phyloP scores from a whole-genome alignment of 2,888 invertebrate genomes.

The Ectemnius continuus region DNA sequence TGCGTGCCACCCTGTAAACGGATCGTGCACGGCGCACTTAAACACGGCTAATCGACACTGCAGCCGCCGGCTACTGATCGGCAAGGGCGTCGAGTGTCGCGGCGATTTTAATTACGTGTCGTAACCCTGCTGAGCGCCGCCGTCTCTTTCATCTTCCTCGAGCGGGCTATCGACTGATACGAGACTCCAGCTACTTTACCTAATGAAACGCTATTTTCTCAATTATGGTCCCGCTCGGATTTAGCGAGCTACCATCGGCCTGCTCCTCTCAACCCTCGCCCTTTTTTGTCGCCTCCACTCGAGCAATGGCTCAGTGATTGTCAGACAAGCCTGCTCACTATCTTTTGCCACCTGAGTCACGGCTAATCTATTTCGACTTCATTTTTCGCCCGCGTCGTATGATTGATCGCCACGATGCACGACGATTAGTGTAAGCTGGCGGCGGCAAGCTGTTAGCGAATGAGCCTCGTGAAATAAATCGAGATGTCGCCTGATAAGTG shows the following conservation, averaged over 20 bases:
- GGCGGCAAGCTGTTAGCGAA: too few species aligned
- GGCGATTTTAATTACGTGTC: constrained; percentile 1
- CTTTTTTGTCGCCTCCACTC: not conserved
- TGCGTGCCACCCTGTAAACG: too few species aligned
- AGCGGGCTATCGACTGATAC: not conserved
- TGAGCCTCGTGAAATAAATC: too few species aligned
- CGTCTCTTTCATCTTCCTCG: not conserved
- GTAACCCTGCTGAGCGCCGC: not conserved
- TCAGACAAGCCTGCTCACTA: not conserved
- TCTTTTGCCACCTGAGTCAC: not conserved
- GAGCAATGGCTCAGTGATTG: not conserved
- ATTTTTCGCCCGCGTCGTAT: not conserved
- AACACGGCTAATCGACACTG: constrained; percentile 2
- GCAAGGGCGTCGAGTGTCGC: not conserved
- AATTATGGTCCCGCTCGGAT: not conserved
- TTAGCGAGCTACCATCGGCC: not conserved
- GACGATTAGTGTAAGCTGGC: not conserved
- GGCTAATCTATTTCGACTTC: constrained; percentile 3
- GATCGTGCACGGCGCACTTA: too few species aligned
- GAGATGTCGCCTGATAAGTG: too few species aligned
- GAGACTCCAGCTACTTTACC: not conserved
- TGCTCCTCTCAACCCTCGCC: not conserved
- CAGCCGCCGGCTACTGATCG: not conserved
- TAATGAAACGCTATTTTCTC: not conserved
- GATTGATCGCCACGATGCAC: not conserved